Conservation (phyloP, 2,797 vertebrate genomes). For the Eremophila alpestris region DNA sequence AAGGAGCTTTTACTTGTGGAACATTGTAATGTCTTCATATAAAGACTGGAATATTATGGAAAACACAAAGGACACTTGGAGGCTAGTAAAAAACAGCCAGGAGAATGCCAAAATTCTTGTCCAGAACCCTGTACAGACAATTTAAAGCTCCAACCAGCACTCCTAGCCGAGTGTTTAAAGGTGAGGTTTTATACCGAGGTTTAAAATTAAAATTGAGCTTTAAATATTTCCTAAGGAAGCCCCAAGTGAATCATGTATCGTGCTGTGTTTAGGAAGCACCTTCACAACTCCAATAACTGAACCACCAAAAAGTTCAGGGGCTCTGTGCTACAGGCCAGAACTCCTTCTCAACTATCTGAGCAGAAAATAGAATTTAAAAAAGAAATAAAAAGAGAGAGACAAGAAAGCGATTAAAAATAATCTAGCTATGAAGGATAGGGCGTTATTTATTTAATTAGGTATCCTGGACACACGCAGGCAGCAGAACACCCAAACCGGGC, state of each 20-base stretch:
- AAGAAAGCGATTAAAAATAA: no score
- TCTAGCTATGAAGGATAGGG: fast-evolving
- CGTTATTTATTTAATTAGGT: background rate
- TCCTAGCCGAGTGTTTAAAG: fast-evolving
- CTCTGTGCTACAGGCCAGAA: background rate
- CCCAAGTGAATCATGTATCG: background rate
- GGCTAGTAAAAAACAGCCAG: fast-evolving
- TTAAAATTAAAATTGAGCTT: background rate
- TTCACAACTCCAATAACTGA: background rate
- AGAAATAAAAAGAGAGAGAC: fast-evolving
- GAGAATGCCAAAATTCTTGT: background rate
- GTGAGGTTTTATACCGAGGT: background rate
- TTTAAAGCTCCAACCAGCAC: no score
- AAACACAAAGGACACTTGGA: background rate
- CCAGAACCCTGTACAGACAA: background rate
- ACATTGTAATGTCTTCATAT: fast-evolving
- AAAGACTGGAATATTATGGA: background rate
- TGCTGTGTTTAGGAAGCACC: background rate
- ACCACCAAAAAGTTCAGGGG: background rate
- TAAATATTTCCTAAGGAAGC: background rate
- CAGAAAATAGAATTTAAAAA: background rate
- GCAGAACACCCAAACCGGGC: background rate
- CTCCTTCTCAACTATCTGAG: background rate
- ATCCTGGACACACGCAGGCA: background rate
- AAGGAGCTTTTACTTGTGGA: background rate